phyloP scores from a whole-genome alignment of 1,140 invertebrate species.

The Orussus abietinus region DNA sequence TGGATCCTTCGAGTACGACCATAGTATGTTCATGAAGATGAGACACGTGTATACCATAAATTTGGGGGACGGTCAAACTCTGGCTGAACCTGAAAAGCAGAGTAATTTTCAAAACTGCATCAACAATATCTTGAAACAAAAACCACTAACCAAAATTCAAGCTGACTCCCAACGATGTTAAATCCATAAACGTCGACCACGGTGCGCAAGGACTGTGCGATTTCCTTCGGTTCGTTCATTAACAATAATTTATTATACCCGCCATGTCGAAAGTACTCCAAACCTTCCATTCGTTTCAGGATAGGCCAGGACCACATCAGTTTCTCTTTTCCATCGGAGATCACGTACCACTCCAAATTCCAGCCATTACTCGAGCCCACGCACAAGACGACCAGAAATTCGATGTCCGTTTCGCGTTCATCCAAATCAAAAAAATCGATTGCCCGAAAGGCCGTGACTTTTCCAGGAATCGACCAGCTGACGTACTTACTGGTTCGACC shows the following conservation, averaged over 20 bases:
- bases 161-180: slow-evolving; percentile 13
- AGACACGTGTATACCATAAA: slow-evolving; percentile 24
- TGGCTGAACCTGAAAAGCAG: slow-evolving; percentile 21
- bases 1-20: slow-evolving; percentile 20
- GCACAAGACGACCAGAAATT: slow-evolving; percentile 28
- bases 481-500: not conserved
- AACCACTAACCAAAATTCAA: slow-evolving; percentile 12
- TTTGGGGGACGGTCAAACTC: slow-evolving; percentile 16
- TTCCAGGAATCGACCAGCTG: too few species aligned
- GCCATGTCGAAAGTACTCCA: slow-evolving; percentile 20
- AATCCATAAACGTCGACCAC: slow-evolving; percentile 28
- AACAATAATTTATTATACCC: slow-evolving; percentile 23
- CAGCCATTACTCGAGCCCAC: slow-evolving; percentile 12
- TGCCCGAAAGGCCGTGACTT: too few species aligned
- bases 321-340: slow-evolving; percentile 10
- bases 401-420: too few species aligned
- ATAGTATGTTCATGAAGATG: slow-evolving; percentile 14
- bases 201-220: too few species aligned
- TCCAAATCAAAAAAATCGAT: too few species aligned
- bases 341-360: slow-evolving; percentile 26
- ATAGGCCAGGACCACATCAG: slow-evolving; percentile 16
- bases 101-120: not conserved
- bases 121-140: slow-evolving; percentile 11
- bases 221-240: slow-evolving; percentile 13
- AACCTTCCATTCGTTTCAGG: slow-evolving; percentile 15